phyloP scores from a whole-genome alignment of 2,113 vertebrate species.

The Dissostichus mawsoni region DNA sequence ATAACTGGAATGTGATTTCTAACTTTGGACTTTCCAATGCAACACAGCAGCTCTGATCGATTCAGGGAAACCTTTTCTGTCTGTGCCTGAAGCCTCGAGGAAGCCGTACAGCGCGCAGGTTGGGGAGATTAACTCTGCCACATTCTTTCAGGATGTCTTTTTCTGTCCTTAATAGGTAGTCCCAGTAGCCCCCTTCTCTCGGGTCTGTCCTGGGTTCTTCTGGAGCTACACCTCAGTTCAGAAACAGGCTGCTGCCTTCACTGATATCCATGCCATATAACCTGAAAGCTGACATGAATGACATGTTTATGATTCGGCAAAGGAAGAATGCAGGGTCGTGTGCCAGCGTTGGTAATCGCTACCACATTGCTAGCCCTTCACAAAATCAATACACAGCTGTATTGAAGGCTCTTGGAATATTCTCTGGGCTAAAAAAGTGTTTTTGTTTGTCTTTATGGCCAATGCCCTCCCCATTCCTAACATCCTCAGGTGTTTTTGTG shows the following conservation, averaged over 20 bases:
- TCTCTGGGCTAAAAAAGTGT: conserved; percentile 26
- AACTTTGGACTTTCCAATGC: conserved; percentile 7
- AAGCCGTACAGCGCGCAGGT: conserved; percentile 16
- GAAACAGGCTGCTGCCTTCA: conserved; percentile 30
- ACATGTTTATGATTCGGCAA: conserved; percentile 37
- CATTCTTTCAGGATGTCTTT: conserved; percentile 17
- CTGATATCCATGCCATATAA: conserved; percentile 28
- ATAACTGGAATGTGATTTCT: conserved; percentile 25
- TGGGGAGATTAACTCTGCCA: conserved; percentile 37
- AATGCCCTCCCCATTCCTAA: not conserved
- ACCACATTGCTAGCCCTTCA: conserved; percentile 27
- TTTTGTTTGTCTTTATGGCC: conserved; percentile 2
- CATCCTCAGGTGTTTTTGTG: conserved; percentile 38
- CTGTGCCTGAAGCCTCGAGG: conserved; percentile 3
- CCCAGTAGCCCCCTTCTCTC: not conserved
- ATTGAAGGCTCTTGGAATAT: conserved; percentile 19
- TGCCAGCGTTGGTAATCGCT: conserved; percentile 31
- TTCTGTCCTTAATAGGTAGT: conserved; percentile 15
- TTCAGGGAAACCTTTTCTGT: conserved; percentile 8
- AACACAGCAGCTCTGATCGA: conserved; percentile 22
- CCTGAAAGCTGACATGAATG: conserved; percentile 36
- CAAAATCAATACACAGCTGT: conserved; percentile 49
- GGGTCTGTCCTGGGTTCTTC: conserved; percentile 29
- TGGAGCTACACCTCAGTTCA: conserved; percentile 8
- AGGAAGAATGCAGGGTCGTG: conserved; percentile 26